Conservation (phyloP, 2,797 vertebrate species). For the Cyprinodon diabolis region DNA sequence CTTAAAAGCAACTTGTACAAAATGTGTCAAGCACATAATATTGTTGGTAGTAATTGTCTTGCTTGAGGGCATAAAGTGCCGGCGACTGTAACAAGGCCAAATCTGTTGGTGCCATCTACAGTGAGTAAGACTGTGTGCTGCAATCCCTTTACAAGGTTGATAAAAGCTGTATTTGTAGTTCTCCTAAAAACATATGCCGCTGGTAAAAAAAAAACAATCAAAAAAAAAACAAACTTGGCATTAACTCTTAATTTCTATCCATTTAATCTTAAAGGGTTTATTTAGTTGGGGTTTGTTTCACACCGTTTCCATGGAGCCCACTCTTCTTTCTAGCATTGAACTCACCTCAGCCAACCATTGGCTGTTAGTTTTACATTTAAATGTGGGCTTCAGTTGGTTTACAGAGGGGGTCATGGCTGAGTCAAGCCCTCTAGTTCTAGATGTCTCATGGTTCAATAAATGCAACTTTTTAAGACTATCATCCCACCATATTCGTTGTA, state of each 20-base stretch:
- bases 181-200: not conserved
- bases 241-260: no score
- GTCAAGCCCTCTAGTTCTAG: no score
- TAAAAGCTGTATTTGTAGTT: not conserved
- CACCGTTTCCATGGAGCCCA: no score
- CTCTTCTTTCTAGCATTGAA: not conserved
- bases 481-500: not conserved
- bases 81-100: not conserved
- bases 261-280: no score
- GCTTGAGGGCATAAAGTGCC: not conserved
- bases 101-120: not conserved
- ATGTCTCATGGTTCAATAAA: not conserved
- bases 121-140: not conserved
- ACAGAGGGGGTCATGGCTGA: no score
- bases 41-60: constrained; percentile 12
- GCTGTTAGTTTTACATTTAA: no score
- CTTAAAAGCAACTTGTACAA: constrained; percentile 18
- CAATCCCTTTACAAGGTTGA: not conserved
- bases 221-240: no score
- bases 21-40: constrained; percentile 1
- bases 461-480: not conserved
- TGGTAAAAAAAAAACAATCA: no score
- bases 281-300: no score
- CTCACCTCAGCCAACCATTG: not conserved
- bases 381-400: no score